Conservation (phyloP, 1,140 invertebrate species). For the Apis cerana region DNA sequence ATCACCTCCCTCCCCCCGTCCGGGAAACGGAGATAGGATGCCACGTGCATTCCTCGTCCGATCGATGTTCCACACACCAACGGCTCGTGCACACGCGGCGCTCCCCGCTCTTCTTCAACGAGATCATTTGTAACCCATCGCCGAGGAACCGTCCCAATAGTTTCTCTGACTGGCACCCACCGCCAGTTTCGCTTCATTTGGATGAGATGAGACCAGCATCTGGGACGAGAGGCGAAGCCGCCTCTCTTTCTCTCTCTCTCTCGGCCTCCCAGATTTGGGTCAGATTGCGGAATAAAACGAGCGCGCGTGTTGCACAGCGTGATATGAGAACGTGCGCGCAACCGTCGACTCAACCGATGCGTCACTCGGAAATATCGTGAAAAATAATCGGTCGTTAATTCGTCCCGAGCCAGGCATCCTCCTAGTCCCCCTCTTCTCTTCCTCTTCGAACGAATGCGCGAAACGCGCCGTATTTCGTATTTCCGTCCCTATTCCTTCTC, state of each 20-base stretch:
- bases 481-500: neutral
- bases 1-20: neutral
- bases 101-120: neutral
- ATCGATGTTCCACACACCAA: conserved; percentile 18
- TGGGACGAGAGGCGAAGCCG: conserved; percentile 56
- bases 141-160: conserved; percentile 39
- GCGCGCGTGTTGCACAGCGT: neutral
- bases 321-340: conserved; percentile 6
- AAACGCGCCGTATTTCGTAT: neutral
- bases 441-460: neutral
- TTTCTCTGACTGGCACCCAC: conserved; percentile 40
- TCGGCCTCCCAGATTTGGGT: conserved; percentile 70
- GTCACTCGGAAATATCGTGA: conserved; percentile 32
- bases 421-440: neutral
- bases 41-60: conserved; percentile 28
- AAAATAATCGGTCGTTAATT: conserved; percentile 43
- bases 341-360: conserved; percentile 21
- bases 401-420: conserved; percentile 47
- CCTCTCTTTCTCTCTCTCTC: conserved; percentile 35
- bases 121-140: conserved; percentile 37
- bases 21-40: neutral
- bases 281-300: conserved; percentile 70
- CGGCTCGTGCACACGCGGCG: too few species aligned
- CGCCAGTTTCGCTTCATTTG: conserved; percentile 71
- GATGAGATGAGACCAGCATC: conserved; percentile 72